Base-by-base conservation (phyloP, 2,797 vertebrate genomes). In the Adrianichthys oophorus region DNA sequence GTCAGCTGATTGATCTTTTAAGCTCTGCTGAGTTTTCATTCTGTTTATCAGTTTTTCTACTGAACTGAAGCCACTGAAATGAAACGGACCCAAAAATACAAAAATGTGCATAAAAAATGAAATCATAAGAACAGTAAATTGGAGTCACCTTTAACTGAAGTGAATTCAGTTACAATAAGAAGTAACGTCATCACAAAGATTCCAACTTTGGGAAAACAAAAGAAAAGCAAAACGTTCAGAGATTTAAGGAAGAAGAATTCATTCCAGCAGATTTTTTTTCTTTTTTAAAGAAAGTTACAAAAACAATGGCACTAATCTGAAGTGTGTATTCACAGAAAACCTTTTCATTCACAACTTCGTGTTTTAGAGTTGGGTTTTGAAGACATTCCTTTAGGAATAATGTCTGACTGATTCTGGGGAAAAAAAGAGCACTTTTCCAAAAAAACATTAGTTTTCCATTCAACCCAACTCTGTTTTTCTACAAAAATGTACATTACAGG, bases 341-440 rank as follows among this genome's bases (percentile, higher is more conserved):
- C 37, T 59, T 56, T 60, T 21, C 41, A 42, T 46, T 53, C 23
- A 52, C 52, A 70, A 66, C 15, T 56, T 56, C 49, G 47, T 4
- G 47, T 67, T 65, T 48, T 43, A 47, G 4, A 23, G 21, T 24
- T 14, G 7, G 21, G 41, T 54, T 21, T 56, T n/a, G 44, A 68
- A 17, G 56, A 59, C 6, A 0, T 61, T 76, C 53, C 61, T 52
- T 69, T 29, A 5, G 70, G 59, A 70, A 73, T 0, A n/a, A 41
- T 18, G 44, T 49, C 64, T 68, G 49, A 17, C 46, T 37, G 7
- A 0, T 63, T 62, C 41, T 15, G 91, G 87, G 54, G 84, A 91
- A 91, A 92, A 91, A 84, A 77, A 86, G 82, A 88, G 78, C 85
- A 73, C 83, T 85, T 72, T 63, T 56, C 26, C 52, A 59, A 49